A percentile compares a stretch with the other conserved stretches of the same genome.
Evolutionary conservation across 2,797 vertebrate genomes (phyloP).

Genomic region (Notolepis coatsorum): DNA sequence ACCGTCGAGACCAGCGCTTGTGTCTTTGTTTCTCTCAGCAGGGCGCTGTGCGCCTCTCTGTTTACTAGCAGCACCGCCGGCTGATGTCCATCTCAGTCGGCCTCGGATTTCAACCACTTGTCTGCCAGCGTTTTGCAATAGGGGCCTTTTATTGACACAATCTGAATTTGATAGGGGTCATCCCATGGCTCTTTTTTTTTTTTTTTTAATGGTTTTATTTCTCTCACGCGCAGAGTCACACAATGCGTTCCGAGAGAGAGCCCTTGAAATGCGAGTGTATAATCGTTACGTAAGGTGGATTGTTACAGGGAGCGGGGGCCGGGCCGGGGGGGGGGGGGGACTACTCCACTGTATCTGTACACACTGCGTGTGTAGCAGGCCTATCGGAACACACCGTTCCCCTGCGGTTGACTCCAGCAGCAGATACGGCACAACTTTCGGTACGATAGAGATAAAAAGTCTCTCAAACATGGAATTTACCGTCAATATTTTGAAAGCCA

Average conservation of each 20-base stretch:
- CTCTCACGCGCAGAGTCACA: background rate
- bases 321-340: too few species aligned
- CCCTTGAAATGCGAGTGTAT: slow-evolving; percentile 28
- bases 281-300: too few species aligned
- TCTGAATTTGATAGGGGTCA: slow-evolving; percentile 14
- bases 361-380: too few species aligned
- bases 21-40: slow-evolving; percentile 45
- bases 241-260: slow-evolving; percentile 7
- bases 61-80: slow-evolving; percentile 61
- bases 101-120: slow-evolving; percentile 62
- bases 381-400: too few species aligned
- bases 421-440: too few species aligned
- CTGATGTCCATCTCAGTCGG: slow-evolving; percentile 33
- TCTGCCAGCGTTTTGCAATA: slow-evolving; percentile 37
- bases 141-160: slow-evolving; percentile 34
- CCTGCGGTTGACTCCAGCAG: too few species aligned
- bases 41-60: slow-evolving; percentile 56
- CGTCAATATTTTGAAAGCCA: too few species aligned
- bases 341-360: too few species aligned
- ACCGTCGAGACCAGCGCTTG: slow-evolving; percentile 48
- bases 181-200: too few species aligned
- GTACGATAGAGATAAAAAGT: too few species aligned
- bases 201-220: slow-evolving; percentile 47
- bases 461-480: too few species aligned
- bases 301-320: too few species aligned